Evolutionary conservation across 1,140 invertebrate species (phyloP), one percentile per base, ranked within the genome.

Genomic region (Dinoponera quadriceps): DNA sequence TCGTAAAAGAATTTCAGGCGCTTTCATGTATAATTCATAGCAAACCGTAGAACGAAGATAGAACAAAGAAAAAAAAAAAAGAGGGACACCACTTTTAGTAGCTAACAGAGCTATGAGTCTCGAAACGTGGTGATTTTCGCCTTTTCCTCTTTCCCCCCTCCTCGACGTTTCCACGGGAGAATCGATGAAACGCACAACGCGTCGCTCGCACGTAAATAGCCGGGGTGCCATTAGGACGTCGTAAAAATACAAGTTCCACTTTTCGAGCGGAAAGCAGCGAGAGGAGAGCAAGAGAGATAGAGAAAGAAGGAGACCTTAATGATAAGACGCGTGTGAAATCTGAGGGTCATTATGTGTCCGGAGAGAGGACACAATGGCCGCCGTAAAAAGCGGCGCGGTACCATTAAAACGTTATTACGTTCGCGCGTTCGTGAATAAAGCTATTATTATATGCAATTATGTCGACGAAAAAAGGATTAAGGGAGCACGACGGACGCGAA

Each of bases 321-420:
- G 83, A 82, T 77, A 85, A 66, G 80, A 88, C 83, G 33, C 38
- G 22, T 73, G 77, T 82, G 83, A 88, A 84, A 88, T 66, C 54
- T 48, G 55, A 48, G 54, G 72, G 82, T 85, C 87, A 71, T 88
- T 83, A 85, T 69, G 68, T 49, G 59, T 49, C 49, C 57, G 33
- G 49, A 57, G 73, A 25, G 59, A 54, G 60, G 62, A 51, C 59
- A 66, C 78, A 68, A 71, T 72, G 59, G 80, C n/a, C 62, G 75
- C n/a, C 38, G 55, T 51, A 89, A 82, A 82, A 87, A 82, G 65
- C 82, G 51, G 57, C 78, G 51, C 62, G 81, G 55, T 77, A 33
- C 81, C 82, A 85, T 89, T 87, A 84, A 88, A 86, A 75, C 65
- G 86, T 88, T 86, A 88, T 89, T 90, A 88, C 68, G 78, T 80